A percentile compares a stretch with the other conserved stretches of the same genome.
Evolutionary conservation across 2,113 vertebrate genomes (phyloP).

Genomic region (Cyrtonyx montezumae): DNA sequence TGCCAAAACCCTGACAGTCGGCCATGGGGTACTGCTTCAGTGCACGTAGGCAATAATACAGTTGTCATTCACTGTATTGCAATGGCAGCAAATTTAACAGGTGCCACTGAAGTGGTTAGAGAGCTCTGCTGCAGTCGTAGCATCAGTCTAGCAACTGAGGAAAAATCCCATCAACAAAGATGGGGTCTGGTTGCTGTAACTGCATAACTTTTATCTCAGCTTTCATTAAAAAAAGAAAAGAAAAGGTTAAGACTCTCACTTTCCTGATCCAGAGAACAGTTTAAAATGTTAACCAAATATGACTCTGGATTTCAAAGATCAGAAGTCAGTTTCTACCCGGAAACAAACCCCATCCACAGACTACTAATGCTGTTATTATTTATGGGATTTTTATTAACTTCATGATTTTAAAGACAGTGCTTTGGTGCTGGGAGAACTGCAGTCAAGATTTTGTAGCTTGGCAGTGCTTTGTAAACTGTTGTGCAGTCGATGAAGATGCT

Average conservation of each 20-base stretch:
- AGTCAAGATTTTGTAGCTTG: neutral
- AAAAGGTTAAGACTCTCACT: conserved; percentile 23
- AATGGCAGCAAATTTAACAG: neutral
- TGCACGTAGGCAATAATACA: rapidly evolving
- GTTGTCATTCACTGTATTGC: neutral
- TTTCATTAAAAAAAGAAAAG: neutral
- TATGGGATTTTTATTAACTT: neutral
- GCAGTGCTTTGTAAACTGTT: neutral
- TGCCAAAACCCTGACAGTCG: neutral
- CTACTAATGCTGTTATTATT: neutral
- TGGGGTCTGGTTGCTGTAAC: neutral
- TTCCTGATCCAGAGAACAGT: conserved; percentile 25
- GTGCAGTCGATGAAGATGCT: neutral
- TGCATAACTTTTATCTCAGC: neutral
- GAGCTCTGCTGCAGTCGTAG: neutral
- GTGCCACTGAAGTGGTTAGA: neutral
- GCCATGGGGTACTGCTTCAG: rapidly evolving
- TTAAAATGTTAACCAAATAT: conserved; percentile 24
- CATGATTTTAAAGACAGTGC: neutral
- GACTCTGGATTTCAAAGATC: conserved; percentile 28
- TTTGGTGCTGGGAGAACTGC: neutral
- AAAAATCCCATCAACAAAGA: neutral
- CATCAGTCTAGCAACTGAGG: neutral
- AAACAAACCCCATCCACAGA: neutral
- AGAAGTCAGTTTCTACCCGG: neutral